Conservation (phyloP, 2,888 invertebrate species). For the Pachymerium ferrugineum region DNA sequence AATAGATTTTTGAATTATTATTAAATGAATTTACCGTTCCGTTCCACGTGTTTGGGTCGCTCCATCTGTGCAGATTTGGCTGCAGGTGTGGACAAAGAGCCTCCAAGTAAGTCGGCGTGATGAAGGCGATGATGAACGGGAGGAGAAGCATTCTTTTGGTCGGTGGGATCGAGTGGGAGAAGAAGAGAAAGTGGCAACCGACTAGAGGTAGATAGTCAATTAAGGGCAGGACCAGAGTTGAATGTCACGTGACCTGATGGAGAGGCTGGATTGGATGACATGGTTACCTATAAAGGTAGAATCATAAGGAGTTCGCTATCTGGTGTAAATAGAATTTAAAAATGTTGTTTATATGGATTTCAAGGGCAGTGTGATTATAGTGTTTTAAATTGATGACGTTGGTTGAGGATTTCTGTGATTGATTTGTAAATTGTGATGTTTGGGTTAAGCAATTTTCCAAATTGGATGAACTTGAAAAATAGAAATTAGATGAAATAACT, state of each 20-base stretch:
- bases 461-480: too few relatives aligned
- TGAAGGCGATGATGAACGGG: not conserved
- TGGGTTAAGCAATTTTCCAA: too few relatives aligned
- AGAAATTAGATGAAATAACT: too few relatives aligned
- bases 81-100: not conserved
- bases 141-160: not conserved
- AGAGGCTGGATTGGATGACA: not conserved
- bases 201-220: not conserved
- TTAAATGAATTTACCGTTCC: not conserved
- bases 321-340: not conserved
- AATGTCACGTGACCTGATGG: not conserved
- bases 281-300: not conserved
- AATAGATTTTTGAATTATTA: not conserved
- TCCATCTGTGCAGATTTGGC: constrained; percentile 1
- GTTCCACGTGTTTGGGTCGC: constrained; percentile 9
- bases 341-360: not conserved
- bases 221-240: constrained; percentile 4
- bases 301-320: not conserved
- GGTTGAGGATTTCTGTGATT: too few relatives aligned
- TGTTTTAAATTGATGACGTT: too few relatives aligned
- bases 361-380: not conserved
- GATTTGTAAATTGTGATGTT: too few relatives aligned
- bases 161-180: constrained; percentile 6
- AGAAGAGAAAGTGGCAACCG: constrained; percentile 7
- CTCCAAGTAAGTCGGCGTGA: not conserved